Evolutionary conservation across 2,113 vertebrate species (phyloP).

Genomic region (Ammodytes marinus): DNA sequence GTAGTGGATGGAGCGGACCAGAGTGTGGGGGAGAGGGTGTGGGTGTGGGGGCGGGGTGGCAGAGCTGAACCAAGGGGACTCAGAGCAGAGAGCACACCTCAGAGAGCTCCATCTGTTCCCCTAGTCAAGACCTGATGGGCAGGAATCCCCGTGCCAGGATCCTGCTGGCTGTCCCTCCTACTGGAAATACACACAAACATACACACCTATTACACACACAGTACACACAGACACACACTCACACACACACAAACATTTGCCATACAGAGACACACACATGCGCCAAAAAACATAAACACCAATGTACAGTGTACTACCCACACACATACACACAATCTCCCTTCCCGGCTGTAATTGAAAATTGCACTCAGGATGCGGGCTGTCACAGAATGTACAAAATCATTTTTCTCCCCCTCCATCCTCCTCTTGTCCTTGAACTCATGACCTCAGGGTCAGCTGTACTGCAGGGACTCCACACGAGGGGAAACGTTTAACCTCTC

Average conservation of each 20-base stretch:
- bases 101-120: constrained; percentile 81
- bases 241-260: constrained; percentile 5
- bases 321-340: constrained; percentile 8
- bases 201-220: not conserved
- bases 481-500: not conserved
- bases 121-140: constrained; percentile 71
- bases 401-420: constrained; percentile 42
- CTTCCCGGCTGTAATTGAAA: constrained; percentile 54
- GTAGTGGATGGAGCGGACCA: constrained; percentile 23
- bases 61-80: constrained; percentile 44
- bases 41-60: constrained; percentile 8
- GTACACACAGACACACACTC: constrained; percentile 2
- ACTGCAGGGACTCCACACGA: not conserved
- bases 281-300: not conserved
- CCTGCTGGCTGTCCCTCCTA: constrained; percentile 52
- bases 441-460: constrained; percentile 20
- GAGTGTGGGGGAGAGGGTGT: constrained; percentile 4
- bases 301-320: constrained; percentile 15
- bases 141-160: constrained; percentile 71
- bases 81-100: constrained; percentile 62
- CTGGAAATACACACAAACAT: constrained; percentile 37
- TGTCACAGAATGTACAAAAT: constrained; percentile 36
- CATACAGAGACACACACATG: not conserved
- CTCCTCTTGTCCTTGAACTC: constrained; percentile 47
- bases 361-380: constrained; percentile 21